A percentile compares a stretch with the other conserved stretches of the same genome.
phyloP scores from a whole-genome alignment of 35 echinoderm and acorn worm genomes.

The Hemicentrotus pulcherrimus region DNA sequence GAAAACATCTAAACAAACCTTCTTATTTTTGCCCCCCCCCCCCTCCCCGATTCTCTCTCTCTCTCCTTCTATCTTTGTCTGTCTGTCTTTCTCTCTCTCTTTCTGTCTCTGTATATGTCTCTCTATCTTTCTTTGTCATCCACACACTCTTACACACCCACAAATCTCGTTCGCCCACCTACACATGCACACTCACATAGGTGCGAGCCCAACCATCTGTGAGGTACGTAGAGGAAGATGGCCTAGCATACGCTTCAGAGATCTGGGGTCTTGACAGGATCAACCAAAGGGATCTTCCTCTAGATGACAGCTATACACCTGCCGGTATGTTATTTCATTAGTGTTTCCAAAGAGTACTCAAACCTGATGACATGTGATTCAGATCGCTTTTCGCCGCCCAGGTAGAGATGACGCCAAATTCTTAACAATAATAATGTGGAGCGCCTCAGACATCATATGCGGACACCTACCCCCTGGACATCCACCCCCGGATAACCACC shows the following conservation, averaged over 20 bases:
- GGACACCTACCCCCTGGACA: too few species aligned
- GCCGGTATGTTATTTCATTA: slow-evolving; percentile 46
- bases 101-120: too few species aligned
- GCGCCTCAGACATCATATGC: too few species aligned
- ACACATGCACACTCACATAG: not conserved
- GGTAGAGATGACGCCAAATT: too few species aligned
- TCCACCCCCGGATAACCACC: too few species aligned
- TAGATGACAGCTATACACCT: slow-evolving; percentile 65
- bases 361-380: too few species aligned
- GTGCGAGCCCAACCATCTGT: slow-evolving; percentile 69
- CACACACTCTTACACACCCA: not conserved
- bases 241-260: slow-evolving; percentile 64
- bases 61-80: not conserved
- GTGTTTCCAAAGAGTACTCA: not conserved
- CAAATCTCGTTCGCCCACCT: not conserved
- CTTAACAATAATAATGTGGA: too few species aligned
- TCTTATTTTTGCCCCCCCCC: too few species aligned
- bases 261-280: slow-evolving; percentile 89
- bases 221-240: slow-evolving; percentile 80
- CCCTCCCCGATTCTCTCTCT: too few species aligned
- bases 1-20: too few species aligned
- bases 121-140: not conserved
- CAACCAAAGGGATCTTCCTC: slow-evolving; percentile 69
- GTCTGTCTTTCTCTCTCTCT: not conserved
- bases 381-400: too few species aligned